Evolutionary conservation across 35 echinoderm and acorn worm species (phyloP).

Genomic region (Nesometra sesokonis): DNA sequence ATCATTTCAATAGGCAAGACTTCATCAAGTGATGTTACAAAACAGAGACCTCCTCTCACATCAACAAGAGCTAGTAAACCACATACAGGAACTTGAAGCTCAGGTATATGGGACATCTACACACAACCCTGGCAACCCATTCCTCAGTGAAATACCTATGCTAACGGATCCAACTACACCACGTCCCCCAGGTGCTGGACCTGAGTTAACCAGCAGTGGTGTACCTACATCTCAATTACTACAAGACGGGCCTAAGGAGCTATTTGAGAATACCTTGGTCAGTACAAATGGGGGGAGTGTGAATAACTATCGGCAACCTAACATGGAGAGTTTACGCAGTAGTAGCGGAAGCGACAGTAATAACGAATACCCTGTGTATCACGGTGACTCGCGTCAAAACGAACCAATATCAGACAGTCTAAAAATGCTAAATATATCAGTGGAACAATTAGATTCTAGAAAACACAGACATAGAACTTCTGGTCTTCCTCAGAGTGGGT

Average conservation of each 20-base stretch:
- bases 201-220: background rate
- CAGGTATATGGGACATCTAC: conserved; percentile 41
- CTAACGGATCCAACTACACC: conserved; percentile 1
- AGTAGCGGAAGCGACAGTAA: conserved; percentile 55
- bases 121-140: conserved; percentile 65
- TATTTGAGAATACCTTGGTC: conserved; percentile 24
- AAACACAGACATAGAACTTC: background rate
- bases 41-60: conserved; percentile 80
- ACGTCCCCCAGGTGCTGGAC: conserved; percentile 27
- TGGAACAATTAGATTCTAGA: conserved; percentile 13
- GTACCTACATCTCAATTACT: background rate
- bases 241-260: background rate
- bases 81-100: conserved; percentile 79
- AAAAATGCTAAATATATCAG: conserved; percentile 62
- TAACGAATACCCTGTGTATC: conserved; percentile 36
- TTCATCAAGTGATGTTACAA: conserved; percentile 83
- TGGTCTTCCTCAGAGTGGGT: background rate
- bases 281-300: background rate
- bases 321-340: conserved; percentile 34
- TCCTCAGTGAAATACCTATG: conserved; percentile 31
- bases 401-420: conserved; percentile 29
- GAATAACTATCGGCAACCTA: background rate
- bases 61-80: conserved; percentile 68
- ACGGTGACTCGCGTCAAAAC: conserved; percentile 21
- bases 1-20: conserved; percentile 63